A percentile compares a stretch with the other conserved stretches of the same genome.
phyloP scores from a whole-genome alignment of 2,888 invertebrate genomes.

The Pimpla rufipes region DNA sequence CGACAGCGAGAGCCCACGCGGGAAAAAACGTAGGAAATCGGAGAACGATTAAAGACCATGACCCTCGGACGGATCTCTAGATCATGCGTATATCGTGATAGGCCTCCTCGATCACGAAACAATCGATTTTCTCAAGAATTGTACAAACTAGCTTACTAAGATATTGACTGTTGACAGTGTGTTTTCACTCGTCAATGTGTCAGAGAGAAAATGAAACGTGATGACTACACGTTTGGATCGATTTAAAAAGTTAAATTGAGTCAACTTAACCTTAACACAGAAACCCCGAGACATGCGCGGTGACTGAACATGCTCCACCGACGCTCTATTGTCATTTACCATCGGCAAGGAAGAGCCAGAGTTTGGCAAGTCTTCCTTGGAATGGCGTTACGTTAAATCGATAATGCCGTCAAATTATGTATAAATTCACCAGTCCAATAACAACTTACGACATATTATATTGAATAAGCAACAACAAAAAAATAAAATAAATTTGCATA shows the following conservation, averaged over 20 bases:
- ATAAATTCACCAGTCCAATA: constrained; percentile 68
- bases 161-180: not conserved
- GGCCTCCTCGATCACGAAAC: constrained; percentile 21
- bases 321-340: constrained; percentile 43
- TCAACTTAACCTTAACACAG: not conserved
- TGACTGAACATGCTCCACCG: not conserved
- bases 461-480: constrained; percentile 29
- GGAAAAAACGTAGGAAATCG: constrained; percentile 83
- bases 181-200: not conserved
- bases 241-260: not conserved
- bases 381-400: constrained; percentile 55
- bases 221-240: not conserved
- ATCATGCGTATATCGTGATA: not conserved
- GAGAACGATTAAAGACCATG: constrained; percentile 79
- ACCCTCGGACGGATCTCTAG: not conserved
- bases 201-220: constrained; percentile 17
- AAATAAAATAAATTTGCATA: constrained; percentile 34
- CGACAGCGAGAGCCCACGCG: constrained; percentile 81
- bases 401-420: constrained; percentile 49
- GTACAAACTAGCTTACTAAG: constrained; percentile 49
- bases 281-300: constrained; percentile 18
- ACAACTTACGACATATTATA: constrained; percentile 36
- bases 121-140: constrained; percentile 23
- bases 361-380: constrained; percentile 31
- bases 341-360: constrained; percentile 34